These are phyloP conservation scores for Tauraco erythrolophus DNA, from an alignment of 2,113 vertebrate species.

Conservation along the genomic window DNA sequence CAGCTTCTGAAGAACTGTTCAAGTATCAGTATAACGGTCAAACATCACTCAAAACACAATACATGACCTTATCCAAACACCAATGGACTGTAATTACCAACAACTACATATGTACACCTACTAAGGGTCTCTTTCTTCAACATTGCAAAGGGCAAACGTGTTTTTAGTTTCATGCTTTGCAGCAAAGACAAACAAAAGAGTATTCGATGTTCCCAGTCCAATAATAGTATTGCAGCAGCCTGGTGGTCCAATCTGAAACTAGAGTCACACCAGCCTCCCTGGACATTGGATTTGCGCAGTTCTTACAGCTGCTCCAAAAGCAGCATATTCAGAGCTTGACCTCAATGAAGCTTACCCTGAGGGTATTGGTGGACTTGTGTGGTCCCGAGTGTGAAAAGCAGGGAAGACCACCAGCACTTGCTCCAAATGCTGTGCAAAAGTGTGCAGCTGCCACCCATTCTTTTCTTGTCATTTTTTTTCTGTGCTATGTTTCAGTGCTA, in stretches of 20 bases:
- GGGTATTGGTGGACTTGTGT: not conserved
- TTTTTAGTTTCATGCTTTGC: not conserved
- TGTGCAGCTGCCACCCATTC: not conserved
- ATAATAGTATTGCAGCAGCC: not conserved
- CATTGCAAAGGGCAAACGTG: not conserved
- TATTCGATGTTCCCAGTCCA: not conserved
- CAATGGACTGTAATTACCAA: not conserved
- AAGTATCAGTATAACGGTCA: not conserved
- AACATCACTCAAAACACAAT: not conserved
- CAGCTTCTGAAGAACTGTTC: not conserved
- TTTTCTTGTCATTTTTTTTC: not conserved
- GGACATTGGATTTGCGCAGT: not conserved
- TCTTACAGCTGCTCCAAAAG: not conserved
- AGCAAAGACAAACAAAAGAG: not conserved
- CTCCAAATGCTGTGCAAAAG: not conserved
- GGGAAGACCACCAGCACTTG: not conserved
- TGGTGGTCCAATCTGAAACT: not conserved
- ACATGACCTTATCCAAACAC: not conserved
- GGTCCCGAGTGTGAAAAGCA: not conserved
- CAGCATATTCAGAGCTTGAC: not conserved
- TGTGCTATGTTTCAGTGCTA: not conserved
- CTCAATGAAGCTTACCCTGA: not conserved
- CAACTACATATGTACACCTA: accelerated
- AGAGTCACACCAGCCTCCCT: not conserved
- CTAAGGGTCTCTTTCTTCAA: not conserved